Percentiles rank a stretch among this genome's conserved stretches.
These are phyloP conservation scores for Penaeus vannamei DNA, from an alignment of 1,140 invertebrate genomes.

Conservation along the genomic window DNA sequence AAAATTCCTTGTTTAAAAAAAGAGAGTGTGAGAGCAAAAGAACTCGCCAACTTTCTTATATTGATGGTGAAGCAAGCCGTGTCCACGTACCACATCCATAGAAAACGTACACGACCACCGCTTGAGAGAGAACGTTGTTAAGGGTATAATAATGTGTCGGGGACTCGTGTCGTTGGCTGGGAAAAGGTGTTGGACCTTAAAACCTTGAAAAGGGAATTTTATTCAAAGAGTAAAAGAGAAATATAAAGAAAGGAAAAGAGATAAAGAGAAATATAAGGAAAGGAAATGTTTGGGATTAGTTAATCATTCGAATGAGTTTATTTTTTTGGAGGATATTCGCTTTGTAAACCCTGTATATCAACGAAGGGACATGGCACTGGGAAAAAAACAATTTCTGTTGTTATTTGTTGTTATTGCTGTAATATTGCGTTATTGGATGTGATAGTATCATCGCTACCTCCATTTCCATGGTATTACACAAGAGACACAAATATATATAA, in stretches of 20 bases:
- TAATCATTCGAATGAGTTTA: too few relatives aligned
- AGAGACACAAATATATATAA: too few relatives aligned
- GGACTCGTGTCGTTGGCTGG: background rate
- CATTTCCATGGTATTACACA: too few relatives aligned
- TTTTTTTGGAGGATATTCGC: too few relatives aligned
- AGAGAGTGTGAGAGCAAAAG: background rate
- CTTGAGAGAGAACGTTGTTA: conserved; percentile 45
- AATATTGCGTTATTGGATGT: too few relatives aligned
- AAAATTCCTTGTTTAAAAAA: background rate
- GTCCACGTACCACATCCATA: conserved; percentile 1
- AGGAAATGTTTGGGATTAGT: background rate
- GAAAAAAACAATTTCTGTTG: background rate
- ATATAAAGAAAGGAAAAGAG: background rate
- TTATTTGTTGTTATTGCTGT: too few relatives aligned
- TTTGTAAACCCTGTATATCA: background rate
- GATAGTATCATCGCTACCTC: too few relatives aligned
- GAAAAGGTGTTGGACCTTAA: background rate
- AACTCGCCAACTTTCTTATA: background rate
- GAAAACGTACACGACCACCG: conserved; percentile 47
- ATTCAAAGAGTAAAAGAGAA: background rate
- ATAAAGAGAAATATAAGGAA: background rate
- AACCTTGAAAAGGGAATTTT: too few relatives aligned
- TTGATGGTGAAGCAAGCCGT: too few relatives aligned
- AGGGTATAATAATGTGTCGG: conserved; percentile 41
- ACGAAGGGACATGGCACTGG: background rate